These are phyloP conservation scores for Sphecodes monilicornis DNA, from an alignment of 2,888 invertebrate species.

Conservation along the genomic window DNA sequence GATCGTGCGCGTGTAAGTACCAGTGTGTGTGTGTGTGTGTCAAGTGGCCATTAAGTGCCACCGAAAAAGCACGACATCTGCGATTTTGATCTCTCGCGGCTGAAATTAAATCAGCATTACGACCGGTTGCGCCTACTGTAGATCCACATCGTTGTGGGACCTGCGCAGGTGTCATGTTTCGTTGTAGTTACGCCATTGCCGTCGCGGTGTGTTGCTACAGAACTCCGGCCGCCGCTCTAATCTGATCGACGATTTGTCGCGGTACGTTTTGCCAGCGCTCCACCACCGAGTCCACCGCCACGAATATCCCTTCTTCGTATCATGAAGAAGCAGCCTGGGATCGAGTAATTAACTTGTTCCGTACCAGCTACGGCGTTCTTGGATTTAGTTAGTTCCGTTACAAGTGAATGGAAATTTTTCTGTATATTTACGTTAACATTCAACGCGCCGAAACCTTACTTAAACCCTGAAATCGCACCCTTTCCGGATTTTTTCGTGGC, in stretches of 20 bases:
- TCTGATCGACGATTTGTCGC: conserved; percentile 74
- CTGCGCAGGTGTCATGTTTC: conserved; percentile 78
- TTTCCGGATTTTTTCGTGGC: no score
- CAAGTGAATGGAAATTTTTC: neutral
- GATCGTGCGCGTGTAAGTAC: neutral
- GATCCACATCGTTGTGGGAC: conserved; percentile 80
- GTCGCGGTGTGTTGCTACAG: conserved; percentile 35
- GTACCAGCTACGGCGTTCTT: conserved; percentile 1
- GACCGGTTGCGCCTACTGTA: conserved; percentile 74
- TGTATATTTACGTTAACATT: neutral
- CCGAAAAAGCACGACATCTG: conserved; percentile 70
- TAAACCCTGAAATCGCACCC: neutral
- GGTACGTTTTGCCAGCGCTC: conserved; percentile 59
- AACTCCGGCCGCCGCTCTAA: conserved; percentile 60
- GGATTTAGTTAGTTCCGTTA: conserved; percentile 21
- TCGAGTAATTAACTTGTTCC: conserved; percentile 68
- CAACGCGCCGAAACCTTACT: neutral
- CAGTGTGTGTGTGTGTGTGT: conserved; percentile 72
- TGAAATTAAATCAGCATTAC: conserved; percentile 82
- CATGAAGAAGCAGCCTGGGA: conserved; percentile 42
- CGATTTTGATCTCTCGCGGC: conserved; percentile 77
- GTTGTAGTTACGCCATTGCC: conserved; percentile 65
- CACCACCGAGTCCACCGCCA: conserved; percentile 29
- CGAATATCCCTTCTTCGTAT: conserved; percentile 56
- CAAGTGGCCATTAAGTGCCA: conserved; percentile 79